Evolutionary conservation across 2,888 invertebrate species (phyloP).

Genomic region (Spodoptera exigua): DNA sequence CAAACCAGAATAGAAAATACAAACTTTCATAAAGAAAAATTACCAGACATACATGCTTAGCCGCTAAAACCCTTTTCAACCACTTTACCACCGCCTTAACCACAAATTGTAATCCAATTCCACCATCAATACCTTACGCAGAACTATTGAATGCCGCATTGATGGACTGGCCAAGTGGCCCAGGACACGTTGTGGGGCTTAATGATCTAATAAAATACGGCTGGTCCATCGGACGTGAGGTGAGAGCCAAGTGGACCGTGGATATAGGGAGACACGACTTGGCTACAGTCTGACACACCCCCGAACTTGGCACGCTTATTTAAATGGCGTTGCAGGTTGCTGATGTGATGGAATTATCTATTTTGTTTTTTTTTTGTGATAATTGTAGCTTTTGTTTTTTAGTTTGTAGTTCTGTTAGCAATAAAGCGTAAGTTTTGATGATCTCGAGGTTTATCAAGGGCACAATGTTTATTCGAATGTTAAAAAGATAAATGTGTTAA

Average conservation of each 20-base stretch:
- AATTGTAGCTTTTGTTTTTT: too few relatives aligned
- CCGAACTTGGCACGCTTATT: constrained; percentile 35
- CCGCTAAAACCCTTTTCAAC: constrained; percentile 4
- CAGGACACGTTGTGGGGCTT: constrained; percentile 70
- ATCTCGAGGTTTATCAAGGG: too few relatives aligned
- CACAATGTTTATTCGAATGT: too few relatives aligned
- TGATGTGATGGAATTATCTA: constrained; percentile 18
- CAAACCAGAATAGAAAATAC: too few relatives aligned
- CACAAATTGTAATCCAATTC: constrained; percentile 55
- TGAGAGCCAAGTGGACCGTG: constrained; percentile 54
- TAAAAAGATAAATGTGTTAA: too few relatives aligned
- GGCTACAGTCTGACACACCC: constrained; percentile 36
- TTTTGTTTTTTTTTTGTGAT: background rate
- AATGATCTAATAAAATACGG: constrained; percentile 81
- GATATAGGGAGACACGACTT: constrained; percentile 36
- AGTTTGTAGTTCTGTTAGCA: too few relatives aligned
- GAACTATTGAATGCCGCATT: constrained; percentile 67
- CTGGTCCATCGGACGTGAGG: constrained; percentile 68
- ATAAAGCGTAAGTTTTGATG: too few relatives aligned
- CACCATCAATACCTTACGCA: constrained; percentile 44
- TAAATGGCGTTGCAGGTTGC: constrained; percentile 19
- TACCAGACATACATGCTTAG: too few relatives aligned
- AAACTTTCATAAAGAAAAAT: too few relatives aligned
- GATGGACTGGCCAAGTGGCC: constrained; percentile 65
- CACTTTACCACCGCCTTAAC: constrained; percentile 20